Percentiles rank a stretch among this genome's conserved stretches.
Evolutionary conservation across 2,113 vertebrate species (phyloP).

Genomic region (Anolis carolinensis): DNA sequence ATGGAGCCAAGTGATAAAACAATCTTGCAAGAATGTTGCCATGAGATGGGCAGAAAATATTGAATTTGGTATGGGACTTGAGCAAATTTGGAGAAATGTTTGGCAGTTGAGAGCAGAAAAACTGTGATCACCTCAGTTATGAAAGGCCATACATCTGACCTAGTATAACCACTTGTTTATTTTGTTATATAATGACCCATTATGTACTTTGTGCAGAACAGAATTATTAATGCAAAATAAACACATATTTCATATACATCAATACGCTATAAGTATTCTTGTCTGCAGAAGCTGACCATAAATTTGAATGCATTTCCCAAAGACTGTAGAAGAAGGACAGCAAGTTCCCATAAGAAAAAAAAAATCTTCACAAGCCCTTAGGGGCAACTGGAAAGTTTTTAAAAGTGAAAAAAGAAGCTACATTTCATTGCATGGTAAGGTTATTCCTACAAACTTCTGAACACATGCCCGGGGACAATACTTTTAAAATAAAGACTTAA

Average conservation of each 20-base stretch:
- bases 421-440: constrained; percentile 50
- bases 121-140: neutral
- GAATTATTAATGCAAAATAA: neutral
- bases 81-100: neutral
- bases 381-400: constrained; percentile 44
- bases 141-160: neutral
- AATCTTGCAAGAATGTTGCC: neutral
- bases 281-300: constrained; percentile 45
- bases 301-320: constrained; percentile 33
- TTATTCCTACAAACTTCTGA: constrained; percentile 62
- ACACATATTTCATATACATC: constrained; percentile 27
- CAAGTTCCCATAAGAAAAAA: constrained; percentile 46
- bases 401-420: constrained; percentile 9
- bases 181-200: neutral
- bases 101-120: neutral
- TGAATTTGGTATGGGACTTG: neutral
- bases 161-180: neutral
- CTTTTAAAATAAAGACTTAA: constrained; percentile 59
- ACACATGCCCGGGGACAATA: constrained; percentile 56
- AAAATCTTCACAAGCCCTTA: constrained; percentile 60
- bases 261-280: neutral
- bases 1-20: too few species aligned
- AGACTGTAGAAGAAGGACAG: constrained; percentile 11
- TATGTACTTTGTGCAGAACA: constrained; percentile 28
- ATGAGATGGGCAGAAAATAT: neutral